Evolutionary conservation across 2,888 invertebrate genomes (phyloP).

Genomic region (Hymenopus coronatus): DNA sequence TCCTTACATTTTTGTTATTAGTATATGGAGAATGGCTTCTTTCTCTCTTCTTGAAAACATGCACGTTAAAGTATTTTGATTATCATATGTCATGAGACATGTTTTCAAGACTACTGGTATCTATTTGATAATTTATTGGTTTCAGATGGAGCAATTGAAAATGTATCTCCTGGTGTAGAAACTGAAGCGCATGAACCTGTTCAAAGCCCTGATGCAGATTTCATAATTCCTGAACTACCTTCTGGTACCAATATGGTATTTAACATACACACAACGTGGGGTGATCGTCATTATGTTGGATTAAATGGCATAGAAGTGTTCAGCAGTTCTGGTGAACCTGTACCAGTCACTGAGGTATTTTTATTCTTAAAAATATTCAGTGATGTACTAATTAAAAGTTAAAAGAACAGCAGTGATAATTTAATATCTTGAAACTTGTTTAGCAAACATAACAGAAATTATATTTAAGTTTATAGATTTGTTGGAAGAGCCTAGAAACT

Average conservation of each 20-base stretch:
- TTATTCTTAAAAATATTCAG: background rate
- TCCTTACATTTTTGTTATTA: too few relatives aligned
- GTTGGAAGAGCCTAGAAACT: too few relatives aligned
- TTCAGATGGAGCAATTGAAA: background rate
- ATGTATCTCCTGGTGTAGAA: background rate
- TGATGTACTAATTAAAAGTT: too few relatives aligned
- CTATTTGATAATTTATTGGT: background rate
- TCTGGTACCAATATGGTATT: constrained; percentile 63
- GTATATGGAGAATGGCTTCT: too few relatives aligned
- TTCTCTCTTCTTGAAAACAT: background rate
- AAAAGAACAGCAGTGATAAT: background rate
- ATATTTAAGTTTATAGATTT: too few relatives aligned
- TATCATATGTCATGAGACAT: background rate
- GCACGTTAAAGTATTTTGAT: too few relatives aligned
- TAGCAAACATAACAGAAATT: too few relatives aligned
- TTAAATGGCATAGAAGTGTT: constrained; percentile 77
- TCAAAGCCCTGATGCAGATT: constrained; percentile 46
- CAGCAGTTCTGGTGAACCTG: constrained; percentile 58
- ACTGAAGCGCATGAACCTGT: background rate
- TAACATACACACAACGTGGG: constrained; percentile 73
- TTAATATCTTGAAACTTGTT: background rate
- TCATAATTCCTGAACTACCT: constrained; percentile 75
- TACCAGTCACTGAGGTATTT: constrained; percentile 59
- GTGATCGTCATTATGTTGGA: constrained; percentile 74
- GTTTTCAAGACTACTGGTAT: background rate